phyloP scores from a whole-genome alignment of 1,140 invertebrate genomes.

The Aphelinus certus region DNA sequence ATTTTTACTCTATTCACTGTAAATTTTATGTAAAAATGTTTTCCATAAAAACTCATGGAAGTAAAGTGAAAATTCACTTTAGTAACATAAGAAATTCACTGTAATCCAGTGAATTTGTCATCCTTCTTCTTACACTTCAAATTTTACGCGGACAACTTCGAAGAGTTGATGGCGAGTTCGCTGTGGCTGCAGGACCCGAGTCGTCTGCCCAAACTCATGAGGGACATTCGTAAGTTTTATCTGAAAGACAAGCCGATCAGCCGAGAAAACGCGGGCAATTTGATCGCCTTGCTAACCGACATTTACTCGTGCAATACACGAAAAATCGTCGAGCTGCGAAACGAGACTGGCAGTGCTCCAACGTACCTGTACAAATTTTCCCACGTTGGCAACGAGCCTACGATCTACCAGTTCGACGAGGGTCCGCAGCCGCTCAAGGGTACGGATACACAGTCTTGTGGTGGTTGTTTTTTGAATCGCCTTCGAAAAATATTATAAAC shows the following conservation, averaged over 20 bases:
- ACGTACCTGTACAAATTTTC: slow-evolving; percentile 39
- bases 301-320: background rate
- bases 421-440: background rate
- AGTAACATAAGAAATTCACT: too few relatives aligned
- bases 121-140: background rate
- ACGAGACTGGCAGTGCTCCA: background rate
- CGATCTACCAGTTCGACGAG: slow-evolving; percentile 19
- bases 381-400: slow-evolving; percentile 18
- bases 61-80: too few relatives aligned
- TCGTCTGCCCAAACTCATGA: slow-evolving; percentile 12
- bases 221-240: slow-evolving; percentile 24
- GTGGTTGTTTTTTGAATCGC: too few relatives aligned
- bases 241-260: slow-evolving; percentile 27
- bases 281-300: slow-evolving; percentile 20
- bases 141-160: slow-evolving; percentile 16
- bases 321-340: slow-evolving; percentile 23
- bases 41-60: too few relatives aligned
- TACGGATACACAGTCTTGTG: background rate
- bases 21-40: too few relatives aligned
- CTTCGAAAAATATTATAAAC: too few relatives aligned
- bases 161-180: background rate
- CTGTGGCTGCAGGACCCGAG: background rate
- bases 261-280: slow-evolving; percentile 8
- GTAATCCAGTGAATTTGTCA: too few relatives aligned
- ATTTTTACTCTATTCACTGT: too few relatives aligned